Percentiles rank a stretch among this genome's conserved stretches.
Conservation (phyloP, 1,140 invertebrate genomes). For the Trichonephila inaurata region DNA sequence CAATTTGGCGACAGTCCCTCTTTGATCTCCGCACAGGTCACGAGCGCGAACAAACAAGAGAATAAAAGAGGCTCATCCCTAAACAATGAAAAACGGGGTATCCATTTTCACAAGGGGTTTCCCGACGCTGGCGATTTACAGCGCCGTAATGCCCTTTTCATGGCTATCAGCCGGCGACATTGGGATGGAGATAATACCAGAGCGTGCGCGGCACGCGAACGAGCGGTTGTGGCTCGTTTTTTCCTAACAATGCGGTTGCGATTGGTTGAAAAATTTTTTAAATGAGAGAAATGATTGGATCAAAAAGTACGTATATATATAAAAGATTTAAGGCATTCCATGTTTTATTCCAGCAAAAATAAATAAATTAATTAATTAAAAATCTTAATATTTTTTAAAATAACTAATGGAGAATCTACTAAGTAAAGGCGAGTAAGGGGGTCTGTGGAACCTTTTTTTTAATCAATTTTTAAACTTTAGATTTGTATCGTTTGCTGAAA, state of each 20-base stretch:
- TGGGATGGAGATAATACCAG: neutral
- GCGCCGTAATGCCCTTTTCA: neutral
- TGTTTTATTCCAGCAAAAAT: too few relatives aligned
- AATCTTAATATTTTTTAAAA: too few relatives aligned
- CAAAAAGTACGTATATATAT: too few relatives aligned
- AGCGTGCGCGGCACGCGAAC: constrained; percentile 31
- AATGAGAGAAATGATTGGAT: neutral
- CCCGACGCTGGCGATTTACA: constrained; percentile 30
- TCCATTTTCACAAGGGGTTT: neutral
- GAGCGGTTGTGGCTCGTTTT: neutral
- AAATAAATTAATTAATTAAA: too few relatives aligned
- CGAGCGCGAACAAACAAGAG: neutral
- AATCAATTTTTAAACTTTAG: too few relatives aligned
- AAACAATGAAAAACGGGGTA: constrained; percentile 27
- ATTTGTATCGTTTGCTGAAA: too few relatives aligned
- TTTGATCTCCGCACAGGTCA: neutral
- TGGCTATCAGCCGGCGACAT: constrained; percentile 2
- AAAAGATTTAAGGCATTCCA: too few relatives aligned
- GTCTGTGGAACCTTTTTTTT: too few relatives aligned
- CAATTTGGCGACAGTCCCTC: neutral
- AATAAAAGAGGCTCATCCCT: neutral
- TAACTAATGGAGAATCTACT: too few relatives aligned
- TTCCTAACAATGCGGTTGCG: neutral
- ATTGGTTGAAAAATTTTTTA: neutral
- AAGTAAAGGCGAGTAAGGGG: too few relatives aligned